phyloP scores from a whole-genome alignment of 64 coral and sea anemone species.

The Cladopsammia gracilis region DNA sequence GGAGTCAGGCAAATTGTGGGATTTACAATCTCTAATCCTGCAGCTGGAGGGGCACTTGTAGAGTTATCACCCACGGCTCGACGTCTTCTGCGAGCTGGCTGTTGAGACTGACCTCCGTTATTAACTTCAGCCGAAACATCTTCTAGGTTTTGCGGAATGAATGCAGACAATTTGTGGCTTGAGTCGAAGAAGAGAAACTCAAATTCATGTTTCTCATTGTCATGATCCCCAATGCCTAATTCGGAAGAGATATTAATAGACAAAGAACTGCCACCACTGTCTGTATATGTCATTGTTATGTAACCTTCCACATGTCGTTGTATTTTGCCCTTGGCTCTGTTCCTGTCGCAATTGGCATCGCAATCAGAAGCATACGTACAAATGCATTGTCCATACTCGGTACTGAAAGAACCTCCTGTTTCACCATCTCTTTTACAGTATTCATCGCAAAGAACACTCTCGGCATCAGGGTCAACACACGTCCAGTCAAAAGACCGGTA shows the following conservation, averaged over 20 bases:
- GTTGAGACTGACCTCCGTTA: background rate
- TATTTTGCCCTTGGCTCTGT: conserved; percentile 25
- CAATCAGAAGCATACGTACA: conserved; percentile 69
- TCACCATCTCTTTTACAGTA: conserved; percentile 24
- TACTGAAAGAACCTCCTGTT: conserved; percentile 17
- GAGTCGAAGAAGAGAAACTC: conserved; percentile 43
- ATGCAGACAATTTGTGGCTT: background rate
- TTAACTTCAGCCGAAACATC: background rate
- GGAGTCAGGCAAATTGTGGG: conserved; percentile 73
- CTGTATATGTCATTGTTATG: background rate
- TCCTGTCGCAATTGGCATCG: conserved; percentile 41
- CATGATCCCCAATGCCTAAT: conserved; percentile 50
- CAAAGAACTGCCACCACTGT: background rate
- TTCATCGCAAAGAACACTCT: background rate
- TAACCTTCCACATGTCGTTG: conserved; percentile 11
- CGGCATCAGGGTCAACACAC: conserved; percentile 46
- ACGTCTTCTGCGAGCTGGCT: conserved; percentile 12
- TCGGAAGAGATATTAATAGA: conserved; percentile 34
- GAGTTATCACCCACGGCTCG: conserved; percentile 69
- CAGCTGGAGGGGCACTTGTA: conserved; percentile 9
- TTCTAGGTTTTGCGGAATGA: background rate
- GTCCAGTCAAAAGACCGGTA: conserved; percentile 47
- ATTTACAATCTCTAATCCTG: conserved; percentile 49
- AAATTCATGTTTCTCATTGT: background rate
- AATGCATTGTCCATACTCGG: conserved; percentile 61